Conservation (phyloP, 1,140 invertebrate species). For the Brachionus plicatilis region DNA sequence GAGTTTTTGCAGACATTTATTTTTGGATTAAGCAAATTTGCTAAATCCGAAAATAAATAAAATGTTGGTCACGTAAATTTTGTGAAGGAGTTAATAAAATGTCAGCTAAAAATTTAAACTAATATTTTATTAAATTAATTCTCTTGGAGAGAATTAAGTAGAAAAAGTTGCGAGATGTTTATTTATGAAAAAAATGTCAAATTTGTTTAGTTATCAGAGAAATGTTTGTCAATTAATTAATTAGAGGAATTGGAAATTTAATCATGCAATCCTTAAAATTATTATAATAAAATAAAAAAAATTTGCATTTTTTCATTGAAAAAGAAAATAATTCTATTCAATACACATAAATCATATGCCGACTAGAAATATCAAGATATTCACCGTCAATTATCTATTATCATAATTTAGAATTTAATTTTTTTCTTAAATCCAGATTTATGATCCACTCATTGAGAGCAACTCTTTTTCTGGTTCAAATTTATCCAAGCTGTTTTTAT, state of each 20-base stretch:
- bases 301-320: background rate
- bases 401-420: background rate
- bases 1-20: no score
- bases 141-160: no score
- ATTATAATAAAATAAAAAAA: background rate
- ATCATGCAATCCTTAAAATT: background rate
- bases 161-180: no score
- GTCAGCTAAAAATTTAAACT: no score
- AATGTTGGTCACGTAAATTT: no score
- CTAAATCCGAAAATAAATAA: no score
- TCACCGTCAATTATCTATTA: background rate
- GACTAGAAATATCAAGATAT: background rate
- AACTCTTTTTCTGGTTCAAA: background rate
- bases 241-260: background rate
- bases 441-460: background rate
- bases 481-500: background rate
- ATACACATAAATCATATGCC: background rate
- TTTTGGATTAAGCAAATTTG: no score
- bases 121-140: no score
- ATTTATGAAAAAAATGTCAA: background rate
- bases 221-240: slow-evolving; percentile 57
- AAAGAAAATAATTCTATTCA: background rate
- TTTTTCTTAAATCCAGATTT: background rate
- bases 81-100: no score
- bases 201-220: slow-evolving; percentile 44